Conservation (phyloP, 2,113 vertebrate species). For the Psettodes erumei region DNA sequence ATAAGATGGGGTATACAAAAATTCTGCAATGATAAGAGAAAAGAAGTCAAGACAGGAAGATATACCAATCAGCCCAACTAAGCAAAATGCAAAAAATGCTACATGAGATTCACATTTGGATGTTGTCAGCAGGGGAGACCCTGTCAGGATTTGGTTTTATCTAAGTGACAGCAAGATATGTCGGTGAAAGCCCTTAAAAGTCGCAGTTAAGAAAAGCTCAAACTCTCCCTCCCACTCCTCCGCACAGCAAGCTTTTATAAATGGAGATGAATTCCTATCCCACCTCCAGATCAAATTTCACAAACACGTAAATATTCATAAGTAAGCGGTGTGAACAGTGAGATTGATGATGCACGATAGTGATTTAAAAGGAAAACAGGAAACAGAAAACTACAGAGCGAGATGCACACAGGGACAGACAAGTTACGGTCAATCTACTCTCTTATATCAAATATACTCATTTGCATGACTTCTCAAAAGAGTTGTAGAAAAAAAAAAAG, state of each 20-base stretch:
- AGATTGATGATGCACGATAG: conserved; percentile 9
- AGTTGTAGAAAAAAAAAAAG: neutral
- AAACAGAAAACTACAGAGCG: conserved; percentile 12
- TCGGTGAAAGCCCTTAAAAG: conserved; percentile 30
- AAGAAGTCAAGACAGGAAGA: conserved; percentile 4
- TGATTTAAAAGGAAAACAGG: conserved; percentile 29
- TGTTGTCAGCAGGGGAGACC: conserved; percentile 17
- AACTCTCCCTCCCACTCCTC: neutral
- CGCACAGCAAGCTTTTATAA: neutral
- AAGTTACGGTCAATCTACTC: conserved; percentile 29
- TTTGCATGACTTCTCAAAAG: conserved; percentile 19
- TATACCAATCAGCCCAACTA: conserved; percentile 5
- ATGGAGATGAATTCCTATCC: conserved; percentile 40
- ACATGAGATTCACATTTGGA: conserved; percentile 8
- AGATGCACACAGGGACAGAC: conserved; percentile 25
- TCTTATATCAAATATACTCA: neutral
- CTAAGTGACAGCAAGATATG: conserved; percentile 19
- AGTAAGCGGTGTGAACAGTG: neutral
- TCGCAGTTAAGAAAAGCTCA: conserved; percentile 13
- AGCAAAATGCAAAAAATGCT: conserved; percentile 18
- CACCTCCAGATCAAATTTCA: conserved; percentile 41
- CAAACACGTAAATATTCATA: conserved; percentile 49
- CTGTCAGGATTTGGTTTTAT: conserved; percentile 1
- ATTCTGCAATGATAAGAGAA: neutral
- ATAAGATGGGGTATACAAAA: neutral